A percentile compares a stretch with the other conserved stretches of the same genome.
Evolutionary conservation across 2,113 vertebrate species (phyloP).

Genomic region (Fregata magnificens): DNA sequence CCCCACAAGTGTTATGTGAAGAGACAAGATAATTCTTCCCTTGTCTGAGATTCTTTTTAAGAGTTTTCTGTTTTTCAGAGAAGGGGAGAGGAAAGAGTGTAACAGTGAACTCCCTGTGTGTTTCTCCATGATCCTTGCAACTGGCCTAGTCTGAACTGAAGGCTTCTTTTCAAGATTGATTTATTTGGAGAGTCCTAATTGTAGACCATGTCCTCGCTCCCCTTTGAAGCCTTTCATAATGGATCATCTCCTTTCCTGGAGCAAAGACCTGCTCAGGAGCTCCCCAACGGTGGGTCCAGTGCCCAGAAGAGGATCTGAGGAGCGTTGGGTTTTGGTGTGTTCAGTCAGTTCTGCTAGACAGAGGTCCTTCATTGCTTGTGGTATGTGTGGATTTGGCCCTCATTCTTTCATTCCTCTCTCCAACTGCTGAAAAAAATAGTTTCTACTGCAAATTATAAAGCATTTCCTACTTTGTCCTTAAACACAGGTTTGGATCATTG

Average conservation of each 20-base stretch:
- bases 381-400: background rate
- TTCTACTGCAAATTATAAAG: slow-evolving; percentile 26
- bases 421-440: background rate
- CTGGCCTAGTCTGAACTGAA: background rate
- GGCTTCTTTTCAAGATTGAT: background rate
- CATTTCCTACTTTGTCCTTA: background rate
- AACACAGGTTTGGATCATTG: background rate
- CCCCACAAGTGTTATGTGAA: slow-evolving; percentile 15
- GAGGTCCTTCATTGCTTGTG: background rate
- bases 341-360: background rate
- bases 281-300: background rate
- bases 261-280: background rate
- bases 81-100: background rate
- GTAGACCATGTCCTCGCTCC: background rate
- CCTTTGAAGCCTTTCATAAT: background rate
- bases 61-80: background rate
- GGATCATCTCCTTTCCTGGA: background rate
- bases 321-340: background rate
- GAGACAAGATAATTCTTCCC: slow-evolving; percentile 37
- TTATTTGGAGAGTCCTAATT: background rate
- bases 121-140: background rate
- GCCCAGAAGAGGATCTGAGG: background rate
- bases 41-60: background rate
- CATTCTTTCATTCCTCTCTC: background rate
- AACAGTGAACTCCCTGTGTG: background rate